A percentile compares a stretch with the other conserved stretches of the same genome.
phyloP scores from a whole-genome alignment of 2,797 vertebrate species.

The Chaenodraco wilsoni region DNA sequence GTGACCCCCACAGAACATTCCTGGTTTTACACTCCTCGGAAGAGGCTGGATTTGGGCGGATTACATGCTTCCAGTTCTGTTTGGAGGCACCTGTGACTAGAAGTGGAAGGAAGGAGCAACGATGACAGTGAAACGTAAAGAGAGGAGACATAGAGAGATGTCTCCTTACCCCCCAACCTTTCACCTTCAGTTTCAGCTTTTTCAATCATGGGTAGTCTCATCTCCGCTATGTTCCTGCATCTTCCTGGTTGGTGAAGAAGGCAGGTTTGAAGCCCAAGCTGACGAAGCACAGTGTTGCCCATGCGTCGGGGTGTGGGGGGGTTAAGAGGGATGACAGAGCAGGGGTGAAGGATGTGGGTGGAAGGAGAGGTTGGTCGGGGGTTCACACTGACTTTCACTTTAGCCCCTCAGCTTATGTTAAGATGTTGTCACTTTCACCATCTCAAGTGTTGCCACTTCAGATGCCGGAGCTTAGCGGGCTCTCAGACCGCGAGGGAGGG shows the following conservation, averaged over 20 bases:
- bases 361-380: slow-evolving; percentile 69
- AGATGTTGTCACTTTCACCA: slow-evolving; percentile 87
- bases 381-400: slow-evolving; percentile 75
- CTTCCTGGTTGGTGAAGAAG: slow-evolving; percentile 32
- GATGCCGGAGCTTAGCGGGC: slow-evolving; percentile 82
- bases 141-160: slow-evolving; percentile 39
- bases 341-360: slow-evolving; percentile 63
- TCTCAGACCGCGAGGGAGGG: slow-evolving; percentile 47
- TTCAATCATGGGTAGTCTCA: slow-evolving; percentile 30
- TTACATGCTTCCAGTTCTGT: slow-evolving; percentile 86
- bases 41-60: slow-evolving; percentile 86
- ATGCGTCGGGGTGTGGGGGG: slow-evolving; percentile 1
- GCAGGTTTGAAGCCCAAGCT: slow-evolving; percentile 41
- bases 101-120: slow-evolving; percentile 62
- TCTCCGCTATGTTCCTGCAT: slow-evolving; percentile 52
- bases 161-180: slow-evolving; percentile 20
- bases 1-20: slow-evolving; percentile 82
- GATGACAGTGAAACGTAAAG: slow-evolving; percentile 60
- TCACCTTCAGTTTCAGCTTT: slow-evolving; percentile 21
- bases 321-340: slow-evolving; percentile 50
- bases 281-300: slow-evolving; percentile 29
- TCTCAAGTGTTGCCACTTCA: slow-evolving; percentile 87
- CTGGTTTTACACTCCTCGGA: slow-evolving; percentile 84
- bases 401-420: slow-evolving; percentile 82
- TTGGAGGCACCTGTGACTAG: slow-evolving; percentile 82